Base-by-base conservation (phyloP, 1,140 invertebrate species). In the Apocrypta bakeri region DNA sequence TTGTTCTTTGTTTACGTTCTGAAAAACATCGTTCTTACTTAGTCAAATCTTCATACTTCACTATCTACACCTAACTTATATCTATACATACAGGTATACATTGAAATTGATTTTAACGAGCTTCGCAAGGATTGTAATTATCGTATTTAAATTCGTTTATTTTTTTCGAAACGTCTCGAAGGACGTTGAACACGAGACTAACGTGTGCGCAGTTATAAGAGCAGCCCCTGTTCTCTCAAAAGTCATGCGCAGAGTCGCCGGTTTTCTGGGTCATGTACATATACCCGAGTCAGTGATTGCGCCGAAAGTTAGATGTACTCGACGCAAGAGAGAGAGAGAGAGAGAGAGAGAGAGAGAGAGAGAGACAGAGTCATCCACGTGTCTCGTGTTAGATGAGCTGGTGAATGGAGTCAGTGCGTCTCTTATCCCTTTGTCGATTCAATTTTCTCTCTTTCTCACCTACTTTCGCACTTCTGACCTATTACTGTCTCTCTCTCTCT, bases 1-100 rank as follows among this genome's bases (percentile, higher is more conserved):
- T 81, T 87, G 87, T 31, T 91, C 90, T 76, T 92, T 90, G 14
- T 42, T 79, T 66, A 9, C n/a, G 25, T 29, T 27, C 24, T 25
- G 63, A 27, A 66, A 66, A n/a, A n/a, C n/a, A n/a, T n/a, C n/a
- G n/a, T n/a, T n/a, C n/a, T n/a, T n/a, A n/a, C n/a, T n/a, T n/a
- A n/a, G n/a, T n/a, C n/a, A n/a, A n/a, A n/a, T n/a, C n/a, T n/a
- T n/a, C n/a, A n/a, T n/a, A n/a, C n/a, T n/a, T n/a, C n/a, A n/a
- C n/a, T n/a, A n/a, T n/a, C n/a, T n/a, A n/a, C n/a, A n/a, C n/a
- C n/a, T n/a, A n/a, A n/a, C n/a, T n/a, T n/a, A n/a, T n/a, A n/a
- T n/a, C n/a, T n/a, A n/a, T n/a, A n/a, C n/a, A n/a, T n/a, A n/a
- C n/a, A n/a, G n/a, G n/a, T n/a, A n/a, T n/a, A n/a, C n/a, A n/a